A percentile compares a stretch with the other conserved stretches of the same genome.
Conservation (phyloP, 2,888 invertebrate genomes). For the Leucania comma region DNA sequence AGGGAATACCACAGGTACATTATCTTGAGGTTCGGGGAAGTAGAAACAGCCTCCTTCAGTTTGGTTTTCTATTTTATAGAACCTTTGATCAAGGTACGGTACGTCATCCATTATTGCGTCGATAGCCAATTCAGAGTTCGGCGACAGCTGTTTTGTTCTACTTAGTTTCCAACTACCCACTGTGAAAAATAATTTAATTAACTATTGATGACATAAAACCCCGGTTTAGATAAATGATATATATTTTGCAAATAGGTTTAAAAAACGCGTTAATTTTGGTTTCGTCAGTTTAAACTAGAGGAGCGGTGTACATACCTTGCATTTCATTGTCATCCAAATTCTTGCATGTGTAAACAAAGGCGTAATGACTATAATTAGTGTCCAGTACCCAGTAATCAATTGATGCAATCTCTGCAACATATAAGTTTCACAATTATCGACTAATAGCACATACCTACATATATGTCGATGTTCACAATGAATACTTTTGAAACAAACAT, state of each 20-base stretch:
- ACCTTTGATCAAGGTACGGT: conserved; percentile 72
- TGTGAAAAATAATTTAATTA: conserved; percentile 50
- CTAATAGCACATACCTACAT: too few relatives aligned
- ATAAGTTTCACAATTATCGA: too few relatives aligned
- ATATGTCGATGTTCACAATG: too few relatives aligned
- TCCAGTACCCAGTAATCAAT: conserved; percentile 91
- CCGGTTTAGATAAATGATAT: too few relatives aligned
- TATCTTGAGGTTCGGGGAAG: conserved; percentile 75
- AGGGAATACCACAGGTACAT: conserved; percentile 77
- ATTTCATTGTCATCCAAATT: conserved; percentile 85
- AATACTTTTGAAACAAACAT: neutral
- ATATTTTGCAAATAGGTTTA: too few relatives aligned
- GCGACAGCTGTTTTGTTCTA: conserved; percentile 70
- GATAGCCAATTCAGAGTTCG: conserved; percentile 66
- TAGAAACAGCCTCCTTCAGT: conserved; percentile 80
- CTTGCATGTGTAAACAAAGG: conserved; percentile 92
- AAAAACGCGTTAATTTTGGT: too few relatives aligned
- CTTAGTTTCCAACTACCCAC: conserved; percentile 84
- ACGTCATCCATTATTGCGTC: conserved; percentile 67
- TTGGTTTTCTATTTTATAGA: conserved; percentile 73
- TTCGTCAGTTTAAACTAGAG: too few relatives aligned
- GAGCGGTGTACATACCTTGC: conserved; percentile 83
- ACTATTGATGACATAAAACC: neutral
- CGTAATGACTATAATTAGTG: conserved; percentile 92
- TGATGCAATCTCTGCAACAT: conserved; percentile 75